A percentile compares a stretch with the other conserved stretches of the same genome.
Conservation (phyloP, 2,888 invertebrate genomes). For the Sisyra terminalis region DNA sequence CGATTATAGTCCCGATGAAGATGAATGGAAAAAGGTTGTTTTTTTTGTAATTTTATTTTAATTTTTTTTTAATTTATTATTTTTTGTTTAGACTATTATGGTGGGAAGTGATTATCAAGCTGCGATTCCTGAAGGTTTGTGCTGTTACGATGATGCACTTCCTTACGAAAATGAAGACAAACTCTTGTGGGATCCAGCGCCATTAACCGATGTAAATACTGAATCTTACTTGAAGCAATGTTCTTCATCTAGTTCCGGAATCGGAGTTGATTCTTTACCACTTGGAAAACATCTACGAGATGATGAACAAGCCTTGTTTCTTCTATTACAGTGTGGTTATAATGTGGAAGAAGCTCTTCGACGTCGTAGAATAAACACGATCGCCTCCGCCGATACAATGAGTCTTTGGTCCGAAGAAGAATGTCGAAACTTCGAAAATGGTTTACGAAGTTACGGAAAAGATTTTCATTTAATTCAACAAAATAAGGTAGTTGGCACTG, state of each 20-base stretch:
- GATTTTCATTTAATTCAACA: slow-evolving; percentile 91
- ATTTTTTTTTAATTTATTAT: background rate
- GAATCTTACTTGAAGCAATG: slow-evolving; percentile 63
- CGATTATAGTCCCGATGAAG: slow-evolving; percentile 70
- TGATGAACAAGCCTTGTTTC: slow-evolving; percentile 77
- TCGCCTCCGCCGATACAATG: slow-evolving; percentile 51
- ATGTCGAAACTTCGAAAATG: slow-evolving; percentile 91
- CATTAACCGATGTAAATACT: slow-evolving; percentile 50
- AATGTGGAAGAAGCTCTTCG: slow-evolving; percentile 87
- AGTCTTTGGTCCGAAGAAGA: slow-evolving; percentile 96
- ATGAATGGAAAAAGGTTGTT: slow-evolving; percentile 65
- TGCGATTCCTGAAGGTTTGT: slow-evolving; percentile 78
- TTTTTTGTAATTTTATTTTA: slow-evolving; percentile 16
- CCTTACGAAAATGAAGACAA: slow-evolving; percentile 94
- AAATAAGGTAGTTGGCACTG: slow-evolving; percentile 49
- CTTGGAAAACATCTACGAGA: slow-evolving; percentile 65
- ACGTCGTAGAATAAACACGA: slow-evolving; percentile 50
- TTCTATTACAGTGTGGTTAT: slow-evolving; percentile 85
- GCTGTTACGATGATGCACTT: slow-evolving; percentile 83
- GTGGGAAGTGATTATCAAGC: slow-evolving; percentile 92
- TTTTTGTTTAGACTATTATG: slow-evolving; percentile 57
- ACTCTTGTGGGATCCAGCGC: slow-evolving; percentile 80
- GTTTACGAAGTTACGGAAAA: slow-evolving; percentile 84
- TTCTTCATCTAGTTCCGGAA: slow-evolving; percentile 22
- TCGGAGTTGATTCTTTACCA: slow-evolving; percentile 38